Conservation (phyloP, 1,140 invertebrate species). For the Cherax quadricarinatus region DNA sequence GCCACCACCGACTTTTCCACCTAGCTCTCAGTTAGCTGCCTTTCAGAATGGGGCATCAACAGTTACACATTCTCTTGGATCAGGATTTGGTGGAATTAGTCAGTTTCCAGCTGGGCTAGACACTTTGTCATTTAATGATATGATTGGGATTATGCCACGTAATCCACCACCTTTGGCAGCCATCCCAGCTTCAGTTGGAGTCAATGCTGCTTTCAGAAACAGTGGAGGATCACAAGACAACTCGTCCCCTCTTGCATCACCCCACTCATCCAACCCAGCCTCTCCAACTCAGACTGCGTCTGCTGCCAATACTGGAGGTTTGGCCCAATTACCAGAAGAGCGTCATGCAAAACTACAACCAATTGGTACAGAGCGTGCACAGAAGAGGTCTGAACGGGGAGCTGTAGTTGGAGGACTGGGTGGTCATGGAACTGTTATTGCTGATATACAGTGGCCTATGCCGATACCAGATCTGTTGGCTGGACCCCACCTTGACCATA, state of each 20-base stretch:
- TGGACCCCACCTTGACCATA: constrained; percentile 41
- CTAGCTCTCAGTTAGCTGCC: constrained; percentile 69
- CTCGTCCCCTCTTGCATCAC: constrained; percentile 56
- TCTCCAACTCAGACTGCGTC: constrained; percentile 66
- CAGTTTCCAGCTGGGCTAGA: constrained; percentile 64
- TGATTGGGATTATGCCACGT: constrained; percentile 66
- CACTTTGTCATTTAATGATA: constrained; percentile 42
- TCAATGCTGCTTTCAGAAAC: constrained; percentile 47
- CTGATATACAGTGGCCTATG: constrained; percentile 49
- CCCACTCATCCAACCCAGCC: constrained; percentile 70
- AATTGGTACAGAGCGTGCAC: constrained; percentile 73
- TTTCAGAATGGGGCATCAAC: constrained; percentile 69
- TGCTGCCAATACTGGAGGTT: constrained; percentile 46
- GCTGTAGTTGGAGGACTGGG: constrained; percentile 33
- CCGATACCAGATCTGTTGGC: constrained; percentile 46
- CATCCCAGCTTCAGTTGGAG: constrained; percentile 60
- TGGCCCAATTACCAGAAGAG: constrained; percentile 62
- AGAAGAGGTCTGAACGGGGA: constrained; percentile 72
- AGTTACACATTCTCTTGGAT: constrained; percentile 63
- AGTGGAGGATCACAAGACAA: constrained; percentile 52
- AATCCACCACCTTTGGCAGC: constrained; percentile 57
- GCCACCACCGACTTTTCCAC: constrained; percentile 65
- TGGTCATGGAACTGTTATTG: constrained; percentile 24
- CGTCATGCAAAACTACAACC: constrained; percentile 68
- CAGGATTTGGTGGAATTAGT: constrained; percentile 58